Evolutionary conservation across 2,888 invertebrate species (phyloP).

Genomic region (Anarsia innoxiella): DNA sequence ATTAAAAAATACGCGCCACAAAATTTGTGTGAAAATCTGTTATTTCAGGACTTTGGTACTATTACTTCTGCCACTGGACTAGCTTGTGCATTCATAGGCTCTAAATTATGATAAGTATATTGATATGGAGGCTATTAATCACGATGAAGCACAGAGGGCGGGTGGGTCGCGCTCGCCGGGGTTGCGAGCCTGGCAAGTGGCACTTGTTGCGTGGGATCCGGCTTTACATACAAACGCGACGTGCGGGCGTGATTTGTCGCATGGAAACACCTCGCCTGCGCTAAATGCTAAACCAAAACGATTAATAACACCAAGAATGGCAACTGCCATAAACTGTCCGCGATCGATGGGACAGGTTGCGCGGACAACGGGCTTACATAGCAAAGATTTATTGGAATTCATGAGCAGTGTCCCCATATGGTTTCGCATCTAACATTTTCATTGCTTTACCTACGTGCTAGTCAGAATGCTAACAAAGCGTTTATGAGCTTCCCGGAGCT

Average conservation of each 20-base stretch:
- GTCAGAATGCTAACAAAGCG: conserved; percentile 9
- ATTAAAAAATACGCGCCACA: too few relatives aligned
- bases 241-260: conserved; percentile 48
- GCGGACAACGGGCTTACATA: background rate
- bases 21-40: too few relatives aligned
- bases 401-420: too few relatives aligned
- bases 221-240: conserved; percentile 45
- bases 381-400: conserved; percentile 5
- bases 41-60: too few relatives aligned
- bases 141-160: conserved; percentile 16
- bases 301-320: conserved; percentile 24
- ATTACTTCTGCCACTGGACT: too few relatives aligned
- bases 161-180: conserved; percentile 3
- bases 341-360: conserved; percentile 13
- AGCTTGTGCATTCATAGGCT: too few relatives aligned
- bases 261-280: conserved; percentile 32
- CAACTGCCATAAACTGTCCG: conserved; percentile 12
- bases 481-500: conserved; percentile 43
- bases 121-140: conserved; percentile 23
- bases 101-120: too few relatives aligned
- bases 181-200: conserved; percentile 35
- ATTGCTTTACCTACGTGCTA: too few relatives aligned
- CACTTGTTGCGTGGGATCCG: conserved; percentile 59
- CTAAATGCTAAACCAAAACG: conserved; percentile 32
- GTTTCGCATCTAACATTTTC: too few relatives aligned